phyloP scores from a whole-genome alignment of 92 coral and sea anemone species.

The Bergia puertoricense region DNA sequence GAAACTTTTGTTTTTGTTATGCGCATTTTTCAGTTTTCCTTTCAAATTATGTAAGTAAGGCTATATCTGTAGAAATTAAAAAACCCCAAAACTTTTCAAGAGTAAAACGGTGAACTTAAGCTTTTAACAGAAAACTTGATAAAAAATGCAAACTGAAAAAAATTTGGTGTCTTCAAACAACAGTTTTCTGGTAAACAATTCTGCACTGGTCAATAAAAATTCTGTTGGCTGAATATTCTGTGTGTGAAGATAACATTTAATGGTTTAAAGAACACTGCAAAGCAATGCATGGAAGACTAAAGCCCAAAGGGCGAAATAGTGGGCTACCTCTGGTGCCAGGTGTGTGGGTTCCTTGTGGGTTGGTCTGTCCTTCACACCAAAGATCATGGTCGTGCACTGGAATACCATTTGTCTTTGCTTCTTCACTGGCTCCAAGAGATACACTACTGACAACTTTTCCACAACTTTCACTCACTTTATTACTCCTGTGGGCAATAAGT shows the following conservation, averaged over 20 bases:
- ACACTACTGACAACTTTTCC: not conserved
- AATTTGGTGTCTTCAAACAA: too few relatives aligned
- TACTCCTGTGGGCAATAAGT: slow-evolving; percentile 27
- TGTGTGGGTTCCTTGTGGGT: slow-evolving; percentile 15
- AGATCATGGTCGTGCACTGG: slow-evolving; percentile 4
- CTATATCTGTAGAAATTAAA: not conserved
- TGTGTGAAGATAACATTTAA: too few relatives aligned
- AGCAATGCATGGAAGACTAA: not conserved
- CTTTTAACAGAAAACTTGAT: too few relatives aligned
- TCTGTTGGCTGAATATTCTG: too few relatives aligned
- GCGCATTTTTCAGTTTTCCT: not conserved
- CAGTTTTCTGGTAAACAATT: too few relatives aligned
- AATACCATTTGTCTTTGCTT: not conserved
- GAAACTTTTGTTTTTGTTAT: not conserved
- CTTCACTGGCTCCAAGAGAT: not conserved
- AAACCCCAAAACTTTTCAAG: too few relatives aligned
- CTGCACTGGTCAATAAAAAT: not conserved
- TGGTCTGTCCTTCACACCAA: slow-evolving; percentile 22
- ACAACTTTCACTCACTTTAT: not conserved
- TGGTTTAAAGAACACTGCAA: not conserved
- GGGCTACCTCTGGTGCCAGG: slow-evolving; percentile 19
- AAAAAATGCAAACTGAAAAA: too few relatives aligned
- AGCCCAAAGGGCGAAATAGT: not conserved
- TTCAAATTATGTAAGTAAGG: not conserved
- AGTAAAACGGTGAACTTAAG: too few relatives aligned